Base-by-base conservation (phyloP, 2,113 vertebrate species). In the Pelodiscus sinensis region DNA sequence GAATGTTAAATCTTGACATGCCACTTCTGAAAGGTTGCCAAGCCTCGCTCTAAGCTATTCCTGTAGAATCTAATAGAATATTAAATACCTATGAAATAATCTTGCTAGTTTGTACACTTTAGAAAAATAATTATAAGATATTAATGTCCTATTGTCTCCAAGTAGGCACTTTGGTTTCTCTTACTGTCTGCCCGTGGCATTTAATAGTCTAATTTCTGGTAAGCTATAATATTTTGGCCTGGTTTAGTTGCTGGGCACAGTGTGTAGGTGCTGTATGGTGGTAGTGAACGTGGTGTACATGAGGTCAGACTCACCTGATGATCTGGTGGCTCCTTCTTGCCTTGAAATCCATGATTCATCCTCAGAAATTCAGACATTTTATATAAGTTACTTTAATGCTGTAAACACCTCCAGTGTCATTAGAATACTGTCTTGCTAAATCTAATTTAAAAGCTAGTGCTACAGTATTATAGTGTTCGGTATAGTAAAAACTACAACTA, bases 331-430 rank as follows among this genome's bases (percentile, higher is more conserved):
- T 31, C 31, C 65, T 71, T 71, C 65, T 68, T 16, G 65, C 16
- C 31, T 35, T 68, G 31, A 35, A 68, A 16, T 71, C 62, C 4
- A 21, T 35, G 65, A 71, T 88, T 81, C 13, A 87, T 15, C 91
- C 24, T 44, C 24, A 77, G 44, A 86, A 85, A n/a, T 14, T 5
- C 50, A 78, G 8, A 5, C 82, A 21, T 19, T 19, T n/a, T 25
- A 65, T 8, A 80, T 0, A 0, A 54, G 82, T 31, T 56, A 1
- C 18, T 89, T 82, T 0, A 0, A 16, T 68, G 75, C 18, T 71
- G 19, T 71, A 44, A 19, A 50, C 81, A 27, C 38, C 81, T 35
- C 7, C 24, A 86, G 50, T 18, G 19, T 68, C 65, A 50, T 0
- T 1, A 82, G 56, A 84, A 75, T 8, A 6, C 2, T 24, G 6